Percentiles rank a stretch among this genome's conserved stretches.
These are phyloP conservation scores for Gari tellinella DNA, from an alignment of 2,888 invertebrate species.

Conservation along the genomic window DNA sequence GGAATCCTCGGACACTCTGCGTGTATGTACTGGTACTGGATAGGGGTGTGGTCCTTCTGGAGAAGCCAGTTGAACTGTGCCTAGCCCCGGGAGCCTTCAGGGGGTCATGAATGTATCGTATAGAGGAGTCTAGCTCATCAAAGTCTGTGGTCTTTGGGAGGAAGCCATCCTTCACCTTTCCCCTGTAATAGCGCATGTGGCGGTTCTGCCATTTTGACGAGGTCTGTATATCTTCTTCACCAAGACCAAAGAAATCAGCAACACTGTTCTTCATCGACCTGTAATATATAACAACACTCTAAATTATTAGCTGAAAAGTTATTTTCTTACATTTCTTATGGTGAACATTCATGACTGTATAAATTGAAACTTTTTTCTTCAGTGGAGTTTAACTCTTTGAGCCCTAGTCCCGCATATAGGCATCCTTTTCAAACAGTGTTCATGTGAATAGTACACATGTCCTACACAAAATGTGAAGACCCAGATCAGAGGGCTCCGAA, in stretches of 20 bases:
- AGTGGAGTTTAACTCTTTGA: too few species aligned
- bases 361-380: too few species aligned
- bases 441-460: too few species aligned
- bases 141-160: slow-evolving; percentile 65
- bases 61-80: slow-evolving; percentile 43
- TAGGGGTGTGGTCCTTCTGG: slow-evolving; percentile 70
- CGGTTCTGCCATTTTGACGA: slow-evolving; percentile 89
- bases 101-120: slow-evolving; percentile 74
- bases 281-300: slow-evolving; percentile 49
- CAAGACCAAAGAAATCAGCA: slow-evolving; percentile 93
- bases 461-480: too few species aligned
- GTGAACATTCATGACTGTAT: too few species aligned
- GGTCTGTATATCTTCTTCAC: slow-evolving; percentile 89
- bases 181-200: slow-evolving; percentile 84
- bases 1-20: slow-evolving; percentile 53
- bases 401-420: too few species aligned
- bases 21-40: slow-evolving; percentile 74
- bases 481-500: too few species aligned
- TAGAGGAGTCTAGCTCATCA: slow-evolving; percentile 66
- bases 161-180: slow-evolving; percentile 69
- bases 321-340: too few species aligned
- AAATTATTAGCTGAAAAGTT: too few species aligned
- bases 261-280: slow-evolving; percentile 92
- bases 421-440: too few species aligned
- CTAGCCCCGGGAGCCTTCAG: slow-evolving; percentile 59